Evolutionary conservation across 2,888 invertebrate species (phyloP), one percentile per base, ranked within the genome.

Genomic region (Phengaris alcon): DNA sequence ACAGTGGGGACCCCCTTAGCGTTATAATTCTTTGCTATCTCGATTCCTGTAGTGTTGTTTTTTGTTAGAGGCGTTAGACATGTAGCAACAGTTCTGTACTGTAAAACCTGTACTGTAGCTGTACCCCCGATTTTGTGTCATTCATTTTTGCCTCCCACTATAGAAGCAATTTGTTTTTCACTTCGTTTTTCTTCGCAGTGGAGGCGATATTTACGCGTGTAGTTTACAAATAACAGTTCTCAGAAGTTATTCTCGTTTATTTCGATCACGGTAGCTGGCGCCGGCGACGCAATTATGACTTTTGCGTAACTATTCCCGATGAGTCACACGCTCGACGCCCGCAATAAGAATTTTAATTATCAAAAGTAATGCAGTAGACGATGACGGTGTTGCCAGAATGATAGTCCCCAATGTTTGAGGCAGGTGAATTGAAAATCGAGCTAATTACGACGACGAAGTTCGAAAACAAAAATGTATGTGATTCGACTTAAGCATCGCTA

Each of bases 211-310:
- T 76, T 82, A 82, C 83, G 81, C 82, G 82, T 82, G 80, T 80
- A 81, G 82, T 81, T 79, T 82, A 82, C 78, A 86, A 87, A 86
- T 86, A 86, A 84, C 82, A 77, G 73, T 89, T 89, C 90, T 85
- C 77, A 81, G 89, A 89, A 89, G 80, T 79, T 80, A 81, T 80
- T 83, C 81, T 82, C 79, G 81, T 84, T 81, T 83, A 84, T 84
- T 83, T 84, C 76, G 80, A 83, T 82, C 81, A 79, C 79, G 79
- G 80, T 79, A 79, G 82, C 82, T 80, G 81, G 80, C 81, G 80
- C 79, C 79, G 80, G 75, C 79, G 79, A 78, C 80, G 81, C 79
- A 78, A 78, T 79, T 78, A 76, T 75, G 76, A 79, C 77, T 78
- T 82, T 82, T 81, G 80, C 82, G 80, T 79, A 80, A 81, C 79